These are phyloP conservation scores for Rhyacichthys aspro DNA, from an alignment of 2,797 vertebrate genomes.

Conservation along the genomic window DNA sequence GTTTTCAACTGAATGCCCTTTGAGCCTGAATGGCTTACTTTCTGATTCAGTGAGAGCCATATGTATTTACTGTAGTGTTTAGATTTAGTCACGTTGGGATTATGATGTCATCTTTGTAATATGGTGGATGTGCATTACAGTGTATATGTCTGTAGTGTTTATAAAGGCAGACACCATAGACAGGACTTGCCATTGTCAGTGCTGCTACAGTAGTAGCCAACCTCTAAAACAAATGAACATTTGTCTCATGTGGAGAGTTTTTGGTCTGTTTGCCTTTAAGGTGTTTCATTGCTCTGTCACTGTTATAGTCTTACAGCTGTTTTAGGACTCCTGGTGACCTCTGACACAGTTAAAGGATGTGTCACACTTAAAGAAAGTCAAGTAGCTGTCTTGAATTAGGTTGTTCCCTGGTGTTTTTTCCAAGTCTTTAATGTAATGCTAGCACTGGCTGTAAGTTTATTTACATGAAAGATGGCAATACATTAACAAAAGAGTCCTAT, in stretches of 20 bases:
- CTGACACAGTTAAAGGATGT: too few relatives aligned
- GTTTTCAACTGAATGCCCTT: slow-evolving; percentile 21
- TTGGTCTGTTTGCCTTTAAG: not conserved
- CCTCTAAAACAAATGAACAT: too few relatives aligned
- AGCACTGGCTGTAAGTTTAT: too few relatives aligned
- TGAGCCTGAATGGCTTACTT: slow-evolving; percentile 19
- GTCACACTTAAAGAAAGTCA: too few relatives aligned
- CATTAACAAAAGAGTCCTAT: slow-evolving; percentile 13
- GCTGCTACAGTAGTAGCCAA: not conserved
- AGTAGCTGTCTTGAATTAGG: too few relatives aligned
- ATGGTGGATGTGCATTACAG: not conserved
- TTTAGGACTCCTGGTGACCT: too few relatives aligned
- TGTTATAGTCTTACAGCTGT: too few relatives aligned
- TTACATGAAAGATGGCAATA: too few relatives aligned
- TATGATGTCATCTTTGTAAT: slow-evolving; percentile 12
- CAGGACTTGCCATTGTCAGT: not conserved
- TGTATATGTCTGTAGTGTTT: not conserved
- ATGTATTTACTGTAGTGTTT: slow-evolving; percentile 5
- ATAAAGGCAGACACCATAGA: not conserved
- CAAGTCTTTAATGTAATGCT: too few relatives aligned
- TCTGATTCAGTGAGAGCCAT: slow-evolving; percentile 13
- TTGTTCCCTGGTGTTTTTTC: too few relatives aligned
- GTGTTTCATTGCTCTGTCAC: not conserved
- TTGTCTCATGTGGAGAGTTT: too few relatives aligned
- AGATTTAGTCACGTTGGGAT: not conserved